phyloP scores from a whole-genome alignment of 1,140 invertebrate genomes.

The Pristionchus pacificus region DNA sequence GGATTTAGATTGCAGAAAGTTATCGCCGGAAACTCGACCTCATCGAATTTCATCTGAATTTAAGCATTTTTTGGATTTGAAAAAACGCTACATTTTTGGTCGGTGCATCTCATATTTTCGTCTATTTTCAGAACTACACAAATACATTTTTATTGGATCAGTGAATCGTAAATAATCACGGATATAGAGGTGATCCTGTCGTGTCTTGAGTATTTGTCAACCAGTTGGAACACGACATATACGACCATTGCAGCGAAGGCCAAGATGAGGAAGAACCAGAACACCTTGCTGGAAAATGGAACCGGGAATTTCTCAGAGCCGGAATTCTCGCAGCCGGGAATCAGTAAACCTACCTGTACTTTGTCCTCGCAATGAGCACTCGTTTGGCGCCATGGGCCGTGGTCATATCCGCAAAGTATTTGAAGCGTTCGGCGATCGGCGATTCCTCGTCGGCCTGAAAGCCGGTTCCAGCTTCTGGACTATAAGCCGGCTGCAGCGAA shows the following conservation, averaged over 20 bases:
- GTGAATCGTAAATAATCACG: too few species aligned
- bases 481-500: too few species aligned
- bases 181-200: slow-evolving; percentile 29
- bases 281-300: not conserved
- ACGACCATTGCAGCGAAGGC: slow-evolving; percentile 9
- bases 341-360: too few species aligned
- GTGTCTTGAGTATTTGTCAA: slow-evolving; percentile 10
- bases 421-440: not conserved
- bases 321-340: too few species aligned
- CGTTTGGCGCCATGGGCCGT: slow-evolving; percentile 29
- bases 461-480: too few species aligned
- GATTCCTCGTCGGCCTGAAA: not conserved
- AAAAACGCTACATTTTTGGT: not conserved
- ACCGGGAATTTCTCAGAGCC: too few species aligned
- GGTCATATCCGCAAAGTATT: slow-evolving; percentile 21
- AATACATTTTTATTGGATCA: too few species aligned
- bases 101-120: slow-evolving; percentile 1
- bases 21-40: slow-evolving; percentile 31
- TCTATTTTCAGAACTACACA: not conserved
- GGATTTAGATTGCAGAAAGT: slow-evolving; percentile 34
- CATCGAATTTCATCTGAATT: slow-evolving; percentile 34
- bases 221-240: slow-evolving; percentile 14
- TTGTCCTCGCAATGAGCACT: slow-evolving; percentile 22
- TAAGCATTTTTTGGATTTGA: not conserved
- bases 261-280: slow-evolving; percentile 7